These are phyloP conservation scores for Martes martes DNA, from an alignment of 2,113 vertebrate genomes.

Conservation along the genomic window DNA sequence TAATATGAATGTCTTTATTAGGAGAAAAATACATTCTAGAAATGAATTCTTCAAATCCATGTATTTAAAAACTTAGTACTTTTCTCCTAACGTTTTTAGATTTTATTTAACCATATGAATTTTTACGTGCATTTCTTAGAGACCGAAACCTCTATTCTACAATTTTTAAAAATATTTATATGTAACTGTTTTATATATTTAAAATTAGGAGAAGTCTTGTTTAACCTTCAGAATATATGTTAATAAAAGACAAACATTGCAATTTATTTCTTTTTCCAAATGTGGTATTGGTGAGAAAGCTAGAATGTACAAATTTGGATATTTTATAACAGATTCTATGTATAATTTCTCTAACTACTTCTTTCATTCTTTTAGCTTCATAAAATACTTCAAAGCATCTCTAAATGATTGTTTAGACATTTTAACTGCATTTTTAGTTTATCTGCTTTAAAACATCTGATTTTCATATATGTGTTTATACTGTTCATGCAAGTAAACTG, in stretches of 20 bases:
- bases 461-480: constrained; percentile 66
- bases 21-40: constrained; percentile 71
- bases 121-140: constrained; percentile 60
- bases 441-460: constrained; percentile 55
- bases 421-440: constrained; percentile 61
- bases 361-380: constrained; percentile 66
- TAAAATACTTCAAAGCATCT: constrained; percentile 61
- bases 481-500: constrained; percentile 66
- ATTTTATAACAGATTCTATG: constrained; percentile 54
- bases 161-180: constrained; percentile 1
- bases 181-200: constrained; percentile 63
- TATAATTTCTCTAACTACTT: constrained; percentile 69
- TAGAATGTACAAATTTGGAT: not conserved
- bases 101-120: constrained; percentile 50
- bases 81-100: constrained; percentile 70
- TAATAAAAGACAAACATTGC: constrained; percentile 60
- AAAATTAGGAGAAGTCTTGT: constrained; percentile 62
- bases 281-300: constrained; percentile 54
- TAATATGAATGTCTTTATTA: constrained; percentile 77
- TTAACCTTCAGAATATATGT: constrained; percentile 50
- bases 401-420: constrained; percentile 49
- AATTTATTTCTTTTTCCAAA: constrained; percentile 61
- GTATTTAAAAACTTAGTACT: constrained; percentile 62
- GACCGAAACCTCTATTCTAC: constrained; percentile 33
- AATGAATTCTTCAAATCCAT: constrained; percentile 77